phyloP scores from a whole-genome alignment of 2,113 vertebrate genomes.

The Hyperoodon ampullatus region DNA sequence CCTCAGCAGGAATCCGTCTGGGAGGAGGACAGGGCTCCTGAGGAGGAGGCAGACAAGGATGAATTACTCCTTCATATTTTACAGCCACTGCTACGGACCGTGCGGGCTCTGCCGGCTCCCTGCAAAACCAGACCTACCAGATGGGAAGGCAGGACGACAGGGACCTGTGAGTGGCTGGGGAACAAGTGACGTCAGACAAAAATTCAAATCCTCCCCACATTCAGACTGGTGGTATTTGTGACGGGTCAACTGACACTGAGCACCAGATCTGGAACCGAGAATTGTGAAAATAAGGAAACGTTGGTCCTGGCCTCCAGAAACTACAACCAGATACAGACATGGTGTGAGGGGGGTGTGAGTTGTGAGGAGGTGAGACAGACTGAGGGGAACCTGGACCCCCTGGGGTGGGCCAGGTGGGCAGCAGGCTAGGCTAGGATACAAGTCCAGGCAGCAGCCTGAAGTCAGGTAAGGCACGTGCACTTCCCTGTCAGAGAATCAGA shows the following conservation, averaged over 20 bases:
- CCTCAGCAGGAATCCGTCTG: neutral
- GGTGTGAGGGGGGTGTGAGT: neutral
- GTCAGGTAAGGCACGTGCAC: neutral
- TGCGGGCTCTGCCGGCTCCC: fast-evolving
- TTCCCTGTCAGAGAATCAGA: neutral
- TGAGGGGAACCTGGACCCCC: neutral
- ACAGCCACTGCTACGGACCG: neutral
- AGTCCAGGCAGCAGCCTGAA: neutral
- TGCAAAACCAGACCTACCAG: neutral
- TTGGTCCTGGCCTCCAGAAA: neutral
- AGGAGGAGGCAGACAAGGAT: neutral
- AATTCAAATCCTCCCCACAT: neutral
- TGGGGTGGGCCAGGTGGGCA: neutral
- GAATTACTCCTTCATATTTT: neutral
- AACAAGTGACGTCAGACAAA: neutral
- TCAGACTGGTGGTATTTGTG: neutral
- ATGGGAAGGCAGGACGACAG: neutral
- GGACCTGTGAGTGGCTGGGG: neutral
- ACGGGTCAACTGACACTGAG: neutral
- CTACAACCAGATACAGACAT: neutral
- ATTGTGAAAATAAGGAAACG: neutral
- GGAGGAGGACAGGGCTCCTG: neutral
- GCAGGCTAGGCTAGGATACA: neutral
- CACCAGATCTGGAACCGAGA: neutral
- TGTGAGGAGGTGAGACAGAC: neutral